Evolutionary conservation across 1,140 invertebrate genomes (phyloP), one percentile per base, ranked within the genome.

Genomic region (Cyrtorhinus lividipennis): DNA sequence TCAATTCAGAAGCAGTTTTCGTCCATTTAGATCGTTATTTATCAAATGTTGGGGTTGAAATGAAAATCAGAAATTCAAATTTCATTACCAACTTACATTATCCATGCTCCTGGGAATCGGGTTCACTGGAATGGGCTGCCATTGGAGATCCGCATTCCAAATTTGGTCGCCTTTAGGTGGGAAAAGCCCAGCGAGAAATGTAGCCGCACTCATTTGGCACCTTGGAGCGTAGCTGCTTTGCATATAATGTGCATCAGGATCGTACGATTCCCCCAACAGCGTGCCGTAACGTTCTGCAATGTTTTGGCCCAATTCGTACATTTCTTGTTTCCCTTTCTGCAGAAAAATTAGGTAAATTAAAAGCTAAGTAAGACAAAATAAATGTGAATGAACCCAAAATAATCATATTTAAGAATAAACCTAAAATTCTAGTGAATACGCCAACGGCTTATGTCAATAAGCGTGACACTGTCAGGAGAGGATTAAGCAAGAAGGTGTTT

Each of bases 101-200:
- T 91, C 88, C 38, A 81, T 67, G 23, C 77, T 66, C 57, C 77
- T 79, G 0, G 87, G 83, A 45, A 82, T 72, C 2, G 85, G 83
- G 73, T 90, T 86, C 15, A 95, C 82, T 1, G 92, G 88, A 68
- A 95, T 83, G 0, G 92, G 92, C 68, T 90, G 87, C 92, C 92
- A 96, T 0, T 73, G 69, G 48, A 95, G 74, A 53, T 82, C 74
- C 0, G 77, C 71, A 68, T 89, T 80, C 81, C 91, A 92, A 63
- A 81, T 75, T 69, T 89, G 83, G 24, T 80, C 73, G 8, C 79
- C 74, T 23, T 73, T 72, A 0, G 91, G 90, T 23, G 85, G 86
- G 75, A 83, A 95, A 30, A 95, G 74, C 23, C 88, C 90, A 5
- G 91, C 88, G 23, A 94, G 75, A 60, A 93, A 78, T 30, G 82